A percentile compares a stretch with the other conserved stretches of the same genome.
Evolutionary conservation across 2,113 vertebrate species (phyloP).

Genomic region (Plecotus auritus): DNA sequence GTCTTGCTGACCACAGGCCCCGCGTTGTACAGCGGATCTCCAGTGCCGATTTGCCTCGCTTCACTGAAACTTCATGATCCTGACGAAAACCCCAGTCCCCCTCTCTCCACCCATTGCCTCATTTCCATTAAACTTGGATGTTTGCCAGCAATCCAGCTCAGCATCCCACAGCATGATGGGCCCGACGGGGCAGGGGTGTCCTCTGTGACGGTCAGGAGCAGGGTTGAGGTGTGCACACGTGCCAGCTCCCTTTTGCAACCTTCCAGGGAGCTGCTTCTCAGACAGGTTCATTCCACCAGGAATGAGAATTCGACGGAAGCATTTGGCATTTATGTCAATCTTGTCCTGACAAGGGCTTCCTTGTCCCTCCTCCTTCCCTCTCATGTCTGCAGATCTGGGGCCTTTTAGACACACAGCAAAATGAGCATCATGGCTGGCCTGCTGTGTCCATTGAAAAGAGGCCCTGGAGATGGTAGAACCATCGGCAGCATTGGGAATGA

Average conservation of each 20-base stretch:
- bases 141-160: too few relatives aligned
- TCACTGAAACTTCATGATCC: background rate
- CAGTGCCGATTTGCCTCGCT: too few relatives aligned
- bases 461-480: background rate
- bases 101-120: background rate
- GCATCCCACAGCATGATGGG: background rate
- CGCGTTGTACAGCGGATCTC: too few relatives aligned
- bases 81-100: background rate
- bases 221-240: background rate
- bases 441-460: background rate
- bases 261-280: background rate
- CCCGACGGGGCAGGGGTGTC: background rate
- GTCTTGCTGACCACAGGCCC: too few relatives aligned
- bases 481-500: background rate
- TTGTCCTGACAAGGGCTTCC: background rate
- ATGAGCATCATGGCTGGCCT: fast-evolving
- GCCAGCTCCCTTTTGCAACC: fast-evolving
- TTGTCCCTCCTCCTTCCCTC: background rate
- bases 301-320: background rate
- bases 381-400: background rate
- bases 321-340: background rate
- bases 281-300: too few relatives aligned
- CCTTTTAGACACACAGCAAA: background rate
- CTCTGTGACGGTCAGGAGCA: background rate
- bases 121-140: background rate